Base-by-base conservation (phyloP, 2,113 vertebrate genomes). In the Crotophaga sulcirostris region DNA sequence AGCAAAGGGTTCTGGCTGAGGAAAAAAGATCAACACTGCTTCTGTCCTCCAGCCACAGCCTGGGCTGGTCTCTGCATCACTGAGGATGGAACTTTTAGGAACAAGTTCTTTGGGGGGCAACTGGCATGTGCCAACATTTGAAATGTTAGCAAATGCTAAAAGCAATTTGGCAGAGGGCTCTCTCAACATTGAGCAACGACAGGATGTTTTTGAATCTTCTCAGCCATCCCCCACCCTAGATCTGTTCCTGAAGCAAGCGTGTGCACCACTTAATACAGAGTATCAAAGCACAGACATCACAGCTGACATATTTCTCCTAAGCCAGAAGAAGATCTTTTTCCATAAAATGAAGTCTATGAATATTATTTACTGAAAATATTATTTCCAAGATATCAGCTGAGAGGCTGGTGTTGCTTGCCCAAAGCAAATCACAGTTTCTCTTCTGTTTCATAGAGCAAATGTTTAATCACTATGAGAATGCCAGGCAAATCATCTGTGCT, bases 121-220 rank as follows among this genome's bases (percentile, higher is more conserved):
- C 7, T 89, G 34, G 10, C 63, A 14, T 40, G 19, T 67, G 54
- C 17, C 76, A 79, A 1, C n/a, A 52, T 77, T 38, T 74, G 40
- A 87, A 93, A 84, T 62, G 26, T 13, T n/a, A 74, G 45, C n/a
- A 73, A 89, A 14, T 33, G 21, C n/a, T 66, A 40, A 77, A 9
- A 44, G 11, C 17, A 84, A 7, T 62, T 75, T 68, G 34, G 9
- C 17, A 4, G 23, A n/a, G 24, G 11, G 10, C 3, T 73, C 24
- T 70, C 52, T 52, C 45, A 87, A 31, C 8, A 40, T 1, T 0
- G 0, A 19, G 36, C 19, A 51, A 12, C 13, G 16, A n/a, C n/a
- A 55, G 29, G 13, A 18, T 14, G 8, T n/a, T 67, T 59, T 42
- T 29, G n/a, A 59, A 21, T 62, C 36, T 36, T 63, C 44, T 74